phyloP scores from a whole-genome alignment of 2,113 vertebrate genomes.

The Chionis minor region DNA sequence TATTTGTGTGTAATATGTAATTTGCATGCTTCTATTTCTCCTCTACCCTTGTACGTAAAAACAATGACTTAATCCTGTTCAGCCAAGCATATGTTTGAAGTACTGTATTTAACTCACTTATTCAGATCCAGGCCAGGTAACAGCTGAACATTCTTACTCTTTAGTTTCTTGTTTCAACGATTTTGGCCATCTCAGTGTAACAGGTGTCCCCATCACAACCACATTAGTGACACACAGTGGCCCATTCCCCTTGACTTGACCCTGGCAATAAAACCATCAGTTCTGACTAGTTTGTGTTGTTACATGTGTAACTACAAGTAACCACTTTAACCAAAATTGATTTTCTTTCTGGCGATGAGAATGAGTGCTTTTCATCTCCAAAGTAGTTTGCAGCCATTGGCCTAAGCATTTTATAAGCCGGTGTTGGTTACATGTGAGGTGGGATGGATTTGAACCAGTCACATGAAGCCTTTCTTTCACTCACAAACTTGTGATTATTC shows the following conservation, averaged over 20 bases:
- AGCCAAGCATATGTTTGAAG: background rate
- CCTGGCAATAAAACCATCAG: background rate
- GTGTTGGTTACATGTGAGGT: background rate
- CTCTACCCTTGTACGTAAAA: background rate
- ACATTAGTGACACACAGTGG: background rate
- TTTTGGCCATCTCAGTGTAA: background rate
- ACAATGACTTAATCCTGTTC: background rate
- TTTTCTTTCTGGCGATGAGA: conserved; percentile 1
- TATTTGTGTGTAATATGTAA: background rate
- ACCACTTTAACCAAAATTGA: background rate
- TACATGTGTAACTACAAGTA: background rate
- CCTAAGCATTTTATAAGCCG: background rate
- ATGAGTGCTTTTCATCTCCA: background rate
- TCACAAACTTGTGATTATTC: background rate
- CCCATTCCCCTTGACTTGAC: background rate
- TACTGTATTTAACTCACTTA: background rate
- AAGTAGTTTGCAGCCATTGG: background rate
- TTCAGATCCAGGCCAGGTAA: background rate
- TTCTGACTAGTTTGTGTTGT: background rate
- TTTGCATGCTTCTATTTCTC: background rate
- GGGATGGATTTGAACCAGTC: background rate
- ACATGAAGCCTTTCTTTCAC: background rate
- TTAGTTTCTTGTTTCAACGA: background rate
- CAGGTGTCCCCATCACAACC: background rate
- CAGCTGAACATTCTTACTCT: background rate